Evolutionary conservation across 2,888 invertebrate genomes (phyloP).

Genomic region (Hanleya hanleyi): DNA sequence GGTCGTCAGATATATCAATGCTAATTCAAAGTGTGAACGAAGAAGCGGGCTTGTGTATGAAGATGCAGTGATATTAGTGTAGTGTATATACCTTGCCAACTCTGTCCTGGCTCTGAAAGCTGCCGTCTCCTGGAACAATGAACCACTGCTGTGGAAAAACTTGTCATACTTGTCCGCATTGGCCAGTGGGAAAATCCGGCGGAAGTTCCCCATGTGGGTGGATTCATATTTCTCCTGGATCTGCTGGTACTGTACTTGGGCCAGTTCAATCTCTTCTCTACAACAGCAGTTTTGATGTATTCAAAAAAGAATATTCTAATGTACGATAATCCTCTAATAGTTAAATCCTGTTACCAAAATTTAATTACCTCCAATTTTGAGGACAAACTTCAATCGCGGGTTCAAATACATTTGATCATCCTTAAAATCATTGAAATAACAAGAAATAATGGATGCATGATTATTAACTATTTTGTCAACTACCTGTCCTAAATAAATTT

Average conservation of each 20-base stretch:
- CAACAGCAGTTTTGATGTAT: slow-evolving; percentile 6
- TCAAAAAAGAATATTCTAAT: neutral
- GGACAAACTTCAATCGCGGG: no score
- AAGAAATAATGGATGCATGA: no score
- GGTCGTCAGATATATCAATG: no score
- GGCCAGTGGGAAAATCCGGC: slow-evolving; percentile 70
- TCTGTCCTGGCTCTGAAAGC: slow-evolving; percentile 72
- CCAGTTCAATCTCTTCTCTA: slow-evolving; percentile 72
- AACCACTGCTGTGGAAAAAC: slow-evolving; percentile 72
- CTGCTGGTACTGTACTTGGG: slow-evolving; percentile 69
- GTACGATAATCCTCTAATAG: neutral
- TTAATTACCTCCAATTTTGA: no score
- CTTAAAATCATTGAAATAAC: no score
- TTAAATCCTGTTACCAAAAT: no score
- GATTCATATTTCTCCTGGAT: slow-evolving; percentile 70
- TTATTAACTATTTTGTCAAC: no score
- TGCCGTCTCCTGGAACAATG: slow-evolving; percentile 74
- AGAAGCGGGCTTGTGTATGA: no score
- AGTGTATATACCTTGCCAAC: slow-evolving; percentile 69
- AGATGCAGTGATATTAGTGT: no score
- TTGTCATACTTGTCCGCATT: slow-evolving; percentile 70
- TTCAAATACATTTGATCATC: no score
- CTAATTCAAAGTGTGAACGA: no score
- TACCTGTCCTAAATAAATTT: no score
- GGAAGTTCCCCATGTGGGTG: slow-evolving; percentile 71